These are phyloP conservation scores for Macaria notata DNA, from an alignment of 2,888 invertebrate species.

Conservation along the genomic window DNA sequence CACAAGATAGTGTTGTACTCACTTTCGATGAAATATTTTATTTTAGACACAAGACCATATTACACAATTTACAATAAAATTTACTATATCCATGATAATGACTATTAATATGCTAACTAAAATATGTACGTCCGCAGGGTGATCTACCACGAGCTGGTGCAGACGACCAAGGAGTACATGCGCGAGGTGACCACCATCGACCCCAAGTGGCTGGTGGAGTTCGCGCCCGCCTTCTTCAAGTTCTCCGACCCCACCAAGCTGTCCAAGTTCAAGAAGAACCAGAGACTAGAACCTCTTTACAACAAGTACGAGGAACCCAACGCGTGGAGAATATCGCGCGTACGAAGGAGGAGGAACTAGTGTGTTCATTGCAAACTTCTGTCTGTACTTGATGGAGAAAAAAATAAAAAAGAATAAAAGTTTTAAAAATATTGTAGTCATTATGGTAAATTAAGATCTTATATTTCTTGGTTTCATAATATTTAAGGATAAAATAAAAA, in stretches of 20 bases:
- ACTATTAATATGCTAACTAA: no score
- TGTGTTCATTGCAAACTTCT: neutral
- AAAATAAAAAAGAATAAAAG: no score
- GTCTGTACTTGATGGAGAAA: no score
- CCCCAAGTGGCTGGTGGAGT: slow-evolving; percentile 99
- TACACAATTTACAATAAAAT: no score
- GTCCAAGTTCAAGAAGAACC: slow-evolving; percentile 99
- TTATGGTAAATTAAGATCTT: no score
- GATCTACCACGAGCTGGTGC: slow-evolving; percentile 98
- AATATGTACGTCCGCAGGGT: slow-evolving; percentile 90
- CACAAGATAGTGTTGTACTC: no score
- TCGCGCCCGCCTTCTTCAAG: slow-evolving; percentile 99
- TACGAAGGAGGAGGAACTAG: slow-evolving; percentile 92
- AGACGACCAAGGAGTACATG: slow-evolving; percentile 99
- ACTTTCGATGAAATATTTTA: no score
- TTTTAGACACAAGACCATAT: no score
- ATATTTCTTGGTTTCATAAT: no score
- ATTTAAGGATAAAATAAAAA: no score
- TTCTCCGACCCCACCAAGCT: slow-evolving; percentile 99
- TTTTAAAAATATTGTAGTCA: no score
- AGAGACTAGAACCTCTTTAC: slow-evolving; percentile 97
- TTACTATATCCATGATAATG: no score
- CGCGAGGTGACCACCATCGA: slow-evolving; percentile 98
- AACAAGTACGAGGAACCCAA: slow-evolving; percentile 99
- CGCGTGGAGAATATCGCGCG: slow-evolving; percentile 98